Conservation (phyloP, 2,797 vertebrate genomes). For the Lagodon rhomboides region DNA sequence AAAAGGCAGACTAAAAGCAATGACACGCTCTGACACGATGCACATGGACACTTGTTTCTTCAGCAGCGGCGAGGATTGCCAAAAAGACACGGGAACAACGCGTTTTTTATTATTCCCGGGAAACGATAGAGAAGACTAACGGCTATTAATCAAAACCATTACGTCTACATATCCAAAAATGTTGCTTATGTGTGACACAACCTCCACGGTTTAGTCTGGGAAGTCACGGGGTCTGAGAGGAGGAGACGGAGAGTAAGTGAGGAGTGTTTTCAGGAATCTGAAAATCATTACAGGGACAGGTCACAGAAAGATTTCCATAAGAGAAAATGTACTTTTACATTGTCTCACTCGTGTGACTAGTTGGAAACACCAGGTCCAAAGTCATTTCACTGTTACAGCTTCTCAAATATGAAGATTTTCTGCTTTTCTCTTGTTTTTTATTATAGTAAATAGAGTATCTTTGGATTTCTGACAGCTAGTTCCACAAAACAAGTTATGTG, state of each 20-base stretch:
- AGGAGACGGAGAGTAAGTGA: constrained; percentile 24
- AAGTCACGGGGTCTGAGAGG: constrained; percentile 14
- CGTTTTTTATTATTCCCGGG: constrained; percentile 20
- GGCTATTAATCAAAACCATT: constrained; percentile 16
- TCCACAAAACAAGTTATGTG: not conserved
- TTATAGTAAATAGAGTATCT: not conserved
- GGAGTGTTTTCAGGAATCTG: constrained; percentile 33
- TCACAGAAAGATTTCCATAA: constrained; percentile 13
- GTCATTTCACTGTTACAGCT: not conserved
- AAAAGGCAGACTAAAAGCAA: constrained; percentile 58
- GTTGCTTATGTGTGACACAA: constrained; percentile 1
- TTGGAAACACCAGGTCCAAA: not conserved
- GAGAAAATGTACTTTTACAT: constrained; percentile 9
- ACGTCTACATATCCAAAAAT: constrained; percentile 27
- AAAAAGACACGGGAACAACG: constrained; percentile 22
- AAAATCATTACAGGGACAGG: constrained; percentile 28
- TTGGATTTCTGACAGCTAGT: not conserved
- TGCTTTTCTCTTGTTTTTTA: constrained; percentile 2
- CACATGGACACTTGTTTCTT: constrained; percentile 46
- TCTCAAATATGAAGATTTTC: not conserved
- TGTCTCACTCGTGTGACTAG: not conserved
- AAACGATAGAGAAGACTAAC: constrained; percentile 6
- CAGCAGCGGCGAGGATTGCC: constrained; percentile 22
- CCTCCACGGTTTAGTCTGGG: constrained; percentile 10
- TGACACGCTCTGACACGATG: constrained; percentile 59